phyloP scores from a whole-genome alignment of 37 sponge, comb jelly and placozoan genomes.

The Axinella damicornis region DNA sequence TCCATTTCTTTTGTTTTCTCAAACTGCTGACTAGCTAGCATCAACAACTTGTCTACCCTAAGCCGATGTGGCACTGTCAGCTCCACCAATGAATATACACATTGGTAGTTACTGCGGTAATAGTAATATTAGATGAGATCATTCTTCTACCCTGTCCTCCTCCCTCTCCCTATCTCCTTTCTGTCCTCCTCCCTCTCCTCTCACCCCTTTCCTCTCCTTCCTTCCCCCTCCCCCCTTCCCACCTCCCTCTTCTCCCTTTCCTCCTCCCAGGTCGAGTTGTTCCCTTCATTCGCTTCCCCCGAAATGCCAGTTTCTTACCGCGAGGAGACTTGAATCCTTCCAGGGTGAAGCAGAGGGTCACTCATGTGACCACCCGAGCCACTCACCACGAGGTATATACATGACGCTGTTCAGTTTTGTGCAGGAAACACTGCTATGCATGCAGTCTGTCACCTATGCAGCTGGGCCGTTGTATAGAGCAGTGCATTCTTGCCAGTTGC shows the following conservation, averaged over 20 bases:
- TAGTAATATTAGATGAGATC: no score
- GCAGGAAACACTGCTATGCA: no score
- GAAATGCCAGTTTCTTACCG: conserved; percentile 36
- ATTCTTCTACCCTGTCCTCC: not conserved
- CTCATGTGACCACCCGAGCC: conserved; percentile 7
- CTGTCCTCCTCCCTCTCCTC: not conserved
- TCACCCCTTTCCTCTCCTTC: not conserved
- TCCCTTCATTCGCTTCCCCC: not conserved
- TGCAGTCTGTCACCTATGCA: no score
- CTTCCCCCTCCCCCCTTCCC: not conserved
- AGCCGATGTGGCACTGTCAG: no score
- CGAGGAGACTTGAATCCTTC: conserved; percentile 27
- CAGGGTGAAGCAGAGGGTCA: conserved; percentile 39
- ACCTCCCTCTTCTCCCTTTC: not conserved
- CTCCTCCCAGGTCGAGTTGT: not conserved
- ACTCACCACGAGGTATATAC: not conserved
- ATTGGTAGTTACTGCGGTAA: no score
- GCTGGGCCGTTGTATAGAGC: no score
- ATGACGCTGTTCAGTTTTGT: no score
- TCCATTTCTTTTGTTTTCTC: no score
- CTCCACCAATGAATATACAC: no score
- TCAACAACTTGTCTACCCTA: no score
- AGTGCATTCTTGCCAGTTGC: no score
- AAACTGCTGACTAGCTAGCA: no score
- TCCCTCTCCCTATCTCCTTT: conserved; percentile 15